Percentiles rank a stretch among this genome's conserved stretches.
Conservation (phyloP, 1,140 invertebrate species). For the Marisa cornuarietis region DNA sequence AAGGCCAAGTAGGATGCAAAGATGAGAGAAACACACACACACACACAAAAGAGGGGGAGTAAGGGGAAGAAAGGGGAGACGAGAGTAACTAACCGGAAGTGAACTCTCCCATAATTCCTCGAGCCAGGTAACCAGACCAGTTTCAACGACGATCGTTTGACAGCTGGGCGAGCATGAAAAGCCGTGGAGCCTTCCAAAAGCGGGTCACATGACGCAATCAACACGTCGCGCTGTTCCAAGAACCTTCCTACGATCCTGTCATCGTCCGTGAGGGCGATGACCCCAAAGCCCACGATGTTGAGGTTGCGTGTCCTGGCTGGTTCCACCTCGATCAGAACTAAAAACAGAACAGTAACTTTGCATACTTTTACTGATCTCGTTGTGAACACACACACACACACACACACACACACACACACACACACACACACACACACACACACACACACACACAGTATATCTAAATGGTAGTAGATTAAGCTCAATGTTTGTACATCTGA, state of each 20-base stretch:
- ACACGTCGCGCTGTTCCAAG: slow-evolving; percentile 11
- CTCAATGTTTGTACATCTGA: too few species aligned
- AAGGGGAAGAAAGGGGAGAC: neutral
- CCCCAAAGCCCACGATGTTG: slow-evolving; percentile 23
- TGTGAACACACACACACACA: too few species aligned
- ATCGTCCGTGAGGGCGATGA: slow-evolving; percentile 21
- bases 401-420: too few species aligned
- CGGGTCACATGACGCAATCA: slow-evolving; percentile 23
- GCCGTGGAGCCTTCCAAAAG: slow-evolving; percentile 17
- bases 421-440: too few species aligned
- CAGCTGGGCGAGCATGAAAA: slow-evolving; percentile 1
- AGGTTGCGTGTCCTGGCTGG: neutral
- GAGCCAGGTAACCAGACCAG: slow-evolving; percentile 12
- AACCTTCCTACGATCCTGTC: slow-evolving; percentile 20
- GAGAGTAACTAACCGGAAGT: slow-evolving; percentile 16
- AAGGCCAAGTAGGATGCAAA: too few species aligned
- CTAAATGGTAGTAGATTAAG: too few species aligned
- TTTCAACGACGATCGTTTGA: neutral
- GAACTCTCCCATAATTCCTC: slow-evolving; percentile 15
- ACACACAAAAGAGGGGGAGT: neutral
- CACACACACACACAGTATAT: too few species aligned
- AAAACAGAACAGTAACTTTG: neutral
- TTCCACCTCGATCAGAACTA: neutral
- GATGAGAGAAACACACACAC: too few species aligned
- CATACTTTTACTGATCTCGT: too few species aligned